These are phyloP conservation scores for Lucilia sericata DNA, from an alignment of 1,140 invertebrate species.

Conservation along the genomic window DNA sequence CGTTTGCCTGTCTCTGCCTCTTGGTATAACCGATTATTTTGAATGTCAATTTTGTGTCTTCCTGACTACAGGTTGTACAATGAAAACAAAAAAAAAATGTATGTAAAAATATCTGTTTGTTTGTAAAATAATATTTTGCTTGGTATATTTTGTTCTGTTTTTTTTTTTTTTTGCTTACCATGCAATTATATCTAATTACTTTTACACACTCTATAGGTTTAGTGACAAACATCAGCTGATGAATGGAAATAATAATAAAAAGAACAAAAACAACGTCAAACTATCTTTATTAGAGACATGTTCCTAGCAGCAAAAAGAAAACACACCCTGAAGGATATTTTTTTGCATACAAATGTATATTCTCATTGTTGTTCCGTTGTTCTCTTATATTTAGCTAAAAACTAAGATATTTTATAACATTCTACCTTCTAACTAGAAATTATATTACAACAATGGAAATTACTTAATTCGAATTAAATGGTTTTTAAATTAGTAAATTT, in stretches of 20 bases:
- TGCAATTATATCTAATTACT: conserved; percentile 17
- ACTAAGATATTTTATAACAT: not conserved
- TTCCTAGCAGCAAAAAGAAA: not conserved
- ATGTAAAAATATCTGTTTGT: too few relatives aligned
- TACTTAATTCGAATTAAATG: conserved; percentile 3
- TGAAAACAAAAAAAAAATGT: not conserved
- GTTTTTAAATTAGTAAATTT: conserved; percentile 7
- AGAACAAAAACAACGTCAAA: not conserved
- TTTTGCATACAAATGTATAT: not conserved
- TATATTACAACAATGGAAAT: not conserved
- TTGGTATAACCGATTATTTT: not conserved
- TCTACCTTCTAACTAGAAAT: not conserved
- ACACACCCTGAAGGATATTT: conserved; percentile 19
- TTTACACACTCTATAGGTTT: not conserved
- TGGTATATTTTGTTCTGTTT: not conserved
- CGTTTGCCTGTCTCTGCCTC: not conserved
- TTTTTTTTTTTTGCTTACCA: conserved; percentile 25
- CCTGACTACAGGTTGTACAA: not conserved
- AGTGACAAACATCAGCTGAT: conserved; percentile 12
- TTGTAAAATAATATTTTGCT: too few relatives aligned
- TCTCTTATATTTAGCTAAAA: not conserved
- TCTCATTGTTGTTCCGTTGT: too few relatives aligned
- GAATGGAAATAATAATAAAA: not conserved
- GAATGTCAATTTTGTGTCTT: not conserved
- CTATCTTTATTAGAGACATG: not conserved